A percentile compares a stretch with the other conserved stretches of the same genome.
Evolutionary conservation across 2,797 vertebrate genomes (phyloP).

Genomic region (Anguilla anguilla): DNA sequence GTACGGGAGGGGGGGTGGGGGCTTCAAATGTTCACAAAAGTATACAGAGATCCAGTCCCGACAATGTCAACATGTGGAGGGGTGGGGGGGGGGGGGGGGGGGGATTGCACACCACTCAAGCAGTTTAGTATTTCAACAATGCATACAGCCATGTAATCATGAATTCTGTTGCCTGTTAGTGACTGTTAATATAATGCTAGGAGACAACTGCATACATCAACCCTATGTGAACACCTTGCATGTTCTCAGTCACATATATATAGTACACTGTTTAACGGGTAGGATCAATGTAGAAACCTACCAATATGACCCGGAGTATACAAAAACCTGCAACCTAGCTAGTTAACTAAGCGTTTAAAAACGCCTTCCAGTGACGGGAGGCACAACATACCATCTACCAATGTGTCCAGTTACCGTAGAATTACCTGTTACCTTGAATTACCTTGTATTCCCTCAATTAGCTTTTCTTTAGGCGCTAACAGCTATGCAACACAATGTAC

Average conservation of each 20-base stretch:
- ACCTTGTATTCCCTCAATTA: background rate
- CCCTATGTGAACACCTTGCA: background rate
- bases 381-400: background rate
- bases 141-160: background rate
- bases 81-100: too few species aligned
- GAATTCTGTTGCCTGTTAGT: background rate
- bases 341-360: background rate
- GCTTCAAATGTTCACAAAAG: background rate
- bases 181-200: background rate
- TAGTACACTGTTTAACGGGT: background rate
- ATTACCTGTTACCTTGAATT: background rate
- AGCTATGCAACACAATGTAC: background rate
- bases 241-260: background rate
- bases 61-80: background rate
- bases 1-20: background rate
- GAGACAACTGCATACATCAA: background rate
- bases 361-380: background rate
- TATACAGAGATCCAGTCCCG: constrained; percentile 13
- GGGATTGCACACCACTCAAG: background rate
- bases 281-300: background rate
- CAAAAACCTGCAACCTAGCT: background rate
- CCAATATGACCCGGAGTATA: background rate
- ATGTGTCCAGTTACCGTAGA: background rate
- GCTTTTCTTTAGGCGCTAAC: background rate
- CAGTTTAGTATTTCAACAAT: background rate